Percentiles rank a stretch among this genome's conserved stretches.
Evolutionary conservation across 2,797 vertebrate genomes (phyloP).

Genomic region (Peromyscus eremicus): DNA sequence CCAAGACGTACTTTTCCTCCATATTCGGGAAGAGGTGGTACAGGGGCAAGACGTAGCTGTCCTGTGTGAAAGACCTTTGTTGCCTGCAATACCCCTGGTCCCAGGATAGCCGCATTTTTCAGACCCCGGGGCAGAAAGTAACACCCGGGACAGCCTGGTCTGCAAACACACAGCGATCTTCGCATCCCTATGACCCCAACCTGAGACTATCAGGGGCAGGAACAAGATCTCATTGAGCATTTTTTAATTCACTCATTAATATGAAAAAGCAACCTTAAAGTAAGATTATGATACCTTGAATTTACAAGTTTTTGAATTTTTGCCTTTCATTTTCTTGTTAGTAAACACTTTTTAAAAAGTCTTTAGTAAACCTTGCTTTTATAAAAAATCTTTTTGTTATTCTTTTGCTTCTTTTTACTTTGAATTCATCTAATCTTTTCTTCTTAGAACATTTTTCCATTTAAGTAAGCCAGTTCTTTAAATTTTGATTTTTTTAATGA

Average conservation of each 20-base stretch:
- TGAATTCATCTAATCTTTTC: slow-evolving; percentile 6
- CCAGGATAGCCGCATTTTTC: slow-evolving; percentile 90
- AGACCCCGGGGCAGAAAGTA: slow-evolving; percentile 79
- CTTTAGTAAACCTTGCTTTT: not conserved
- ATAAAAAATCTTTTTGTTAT: slow-evolving; percentile 13
- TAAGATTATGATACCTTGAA: not conserved
- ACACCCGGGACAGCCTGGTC: slow-evolving; percentile 82
- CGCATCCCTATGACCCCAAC: slow-evolving; percentile 67
- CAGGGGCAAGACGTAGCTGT: slow-evolving; percentile 90
- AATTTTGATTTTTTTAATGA: not conserved
- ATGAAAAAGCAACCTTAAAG: not conserved
- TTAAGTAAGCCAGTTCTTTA: not conserved
- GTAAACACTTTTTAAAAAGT: not conserved
- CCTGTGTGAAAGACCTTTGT: slow-evolving; percentile 92
- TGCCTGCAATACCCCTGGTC: slow-evolving; percentile 89
- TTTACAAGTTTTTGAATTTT: slow-evolving; percentile 14
- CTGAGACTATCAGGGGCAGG: not conserved
- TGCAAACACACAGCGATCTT: fast-evolving
- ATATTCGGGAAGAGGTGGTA: slow-evolving; percentile 95
- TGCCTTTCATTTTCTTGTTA: not conserved
- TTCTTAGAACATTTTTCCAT: not conserved
- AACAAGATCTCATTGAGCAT: slow-evolving; percentile 76
- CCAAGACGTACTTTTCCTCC: slow-evolving; percentile 96
- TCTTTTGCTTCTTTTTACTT: not conserved
- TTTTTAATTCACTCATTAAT: slow-evolving; percentile 32